Evolutionary conservation across 2,888 invertebrate species (phyloP), one percentile per base, ranked within the genome.

Genomic region (Sinotaia quadrata): DNA sequence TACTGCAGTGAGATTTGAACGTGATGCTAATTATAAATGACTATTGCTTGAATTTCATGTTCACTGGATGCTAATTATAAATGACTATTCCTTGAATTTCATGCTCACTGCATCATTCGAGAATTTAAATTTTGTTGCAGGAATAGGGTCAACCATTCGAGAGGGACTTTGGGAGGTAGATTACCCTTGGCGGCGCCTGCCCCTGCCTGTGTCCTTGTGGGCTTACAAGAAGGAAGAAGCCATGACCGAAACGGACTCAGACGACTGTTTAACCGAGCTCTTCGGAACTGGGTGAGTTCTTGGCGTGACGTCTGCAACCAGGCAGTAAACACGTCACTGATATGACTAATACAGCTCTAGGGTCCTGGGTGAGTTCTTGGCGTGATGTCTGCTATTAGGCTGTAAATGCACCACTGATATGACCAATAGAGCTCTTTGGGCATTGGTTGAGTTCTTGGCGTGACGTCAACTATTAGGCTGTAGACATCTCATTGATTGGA

Each of bases 381-480:
- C 10, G 41, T 8, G 8, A 12, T 8, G 41, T 41, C 18, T n/a
- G 29, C 54, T 18, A 8, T 18, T 18, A 8, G 41, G 41, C 41
- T n/a, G n/a, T n/a, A n/a, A n/a, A n/a, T n/a, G n/a, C n/a, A n/a
- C n/a, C n/a, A n/a, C n/a, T n/a, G n/a, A n/a, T n/a, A n/a, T 86
- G 86, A 61, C 73, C 85, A 5, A 78, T 79, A 0, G 86, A 86
- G 71, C 73, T 85, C 24, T 79, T 85, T 41, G n/a, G 85, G 86
- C n/a, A 82, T 85, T 15, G 47, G 47, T n/a, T 47, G 24, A 47
- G 47, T 8, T 8, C 10, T 8, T 8, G 41, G 41, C 10, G 41
- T 8, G 8, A 12, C 10, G 41, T 41, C 18, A n/a, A 7, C 54
- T 18, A 8, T 18, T 18, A 8, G 41, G 41, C 41, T n/a, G n/a